These are phyloP conservation scores for Crenuchus spilurus DNA, from an alignment of 2,797 vertebrate species.

Conservation along the genomic window DNA sequence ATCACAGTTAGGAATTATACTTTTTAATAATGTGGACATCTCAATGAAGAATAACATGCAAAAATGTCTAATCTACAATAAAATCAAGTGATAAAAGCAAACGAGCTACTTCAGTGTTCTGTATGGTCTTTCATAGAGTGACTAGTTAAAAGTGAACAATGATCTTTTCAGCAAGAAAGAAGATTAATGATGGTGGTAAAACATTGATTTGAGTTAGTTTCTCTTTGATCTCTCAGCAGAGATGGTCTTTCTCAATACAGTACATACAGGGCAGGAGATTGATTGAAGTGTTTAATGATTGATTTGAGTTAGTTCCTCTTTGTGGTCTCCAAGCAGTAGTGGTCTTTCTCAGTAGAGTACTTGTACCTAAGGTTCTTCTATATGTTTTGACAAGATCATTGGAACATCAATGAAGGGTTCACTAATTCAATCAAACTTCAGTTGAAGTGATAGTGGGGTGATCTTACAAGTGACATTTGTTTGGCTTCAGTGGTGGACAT, in stretches of 20 bases:
- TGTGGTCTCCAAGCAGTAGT: constrained; percentile 16
- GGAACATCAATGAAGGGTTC: too few species aligned
- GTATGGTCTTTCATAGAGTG: not conserved
- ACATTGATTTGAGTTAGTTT: too few species aligned
- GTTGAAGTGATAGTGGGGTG: not conserved
- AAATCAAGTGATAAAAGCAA: too few species aligned
- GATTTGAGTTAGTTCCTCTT: constrained; percentile 23
- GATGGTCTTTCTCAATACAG: not conserved
- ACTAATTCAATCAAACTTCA: not conserved
- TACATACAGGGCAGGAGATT: constrained; percentile 37
- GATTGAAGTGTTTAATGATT: constrained; percentile 48
- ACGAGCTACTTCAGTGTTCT: too few species aligned
- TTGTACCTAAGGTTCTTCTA: too few species aligned
- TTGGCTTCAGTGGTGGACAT: not conserved
- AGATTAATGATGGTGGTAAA: too few species aligned
- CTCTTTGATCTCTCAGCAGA: too few species aligned
- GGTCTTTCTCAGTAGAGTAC: not conserved
- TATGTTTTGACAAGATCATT: too few species aligned
- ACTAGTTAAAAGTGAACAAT: not conserved
- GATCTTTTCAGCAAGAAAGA: not conserved
- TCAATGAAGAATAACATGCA: too few species aligned
- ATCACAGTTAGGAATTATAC: too few species aligned
- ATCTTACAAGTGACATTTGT: not conserved
- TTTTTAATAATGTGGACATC: too few species aligned
- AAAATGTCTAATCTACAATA: too few species aligned